Evolutionary conservation across 2,113 vertebrate genomes (phyloP), one percentile per base, ranked within the genome.

Genomic region (Prunella himalayana): DNA sequence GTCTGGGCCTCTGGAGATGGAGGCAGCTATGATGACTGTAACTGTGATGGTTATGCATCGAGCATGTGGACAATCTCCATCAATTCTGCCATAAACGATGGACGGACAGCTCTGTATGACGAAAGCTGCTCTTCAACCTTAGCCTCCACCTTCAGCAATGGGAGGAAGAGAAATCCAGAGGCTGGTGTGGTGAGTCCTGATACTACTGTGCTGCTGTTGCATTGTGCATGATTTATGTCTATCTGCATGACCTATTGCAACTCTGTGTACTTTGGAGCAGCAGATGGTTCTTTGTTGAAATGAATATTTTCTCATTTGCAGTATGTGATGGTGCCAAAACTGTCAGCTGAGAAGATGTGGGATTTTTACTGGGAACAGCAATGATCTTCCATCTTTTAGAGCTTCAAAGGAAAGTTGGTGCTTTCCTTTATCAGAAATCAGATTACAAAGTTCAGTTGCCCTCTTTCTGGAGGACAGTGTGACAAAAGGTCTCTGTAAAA

Each of bases 11-110:
- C 99, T 1, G 99, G 99, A 73, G 99, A 99, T 7, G 99, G 99
- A 2, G 99, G 99, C 92, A 99, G 99, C 98, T 99, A 99, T 3
- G 99, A 99, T 23, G 99, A 99, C 97, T 99, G 99, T 89, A 99
- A 99, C 96, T 99, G 99, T 1, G 99, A 99, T 6, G 99, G 99
- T 54, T 99, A 99, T 6, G 99, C 99, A 47, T 99, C 99, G 0
- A 99, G 99, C 97, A 99, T 99, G 99, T 99, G 99, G 99, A 99
- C 99, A 19, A 99, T 99, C 97, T 99, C 99, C 93, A 99, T 99
- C 96, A 99, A 99, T 97, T 99, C 99, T 1, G 99, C 99, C 95
- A 99, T 99, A 95, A 99, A 99, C 1, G 99, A 99, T 0, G 99
- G 99, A 17, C 98, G 99, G 84, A 99, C 99, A 0, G 99, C 99